phyloP scores from a whole-genome alignment of 2,113 vertebrate genomes.

The Megaleporinus macrocephalus region DNA sequence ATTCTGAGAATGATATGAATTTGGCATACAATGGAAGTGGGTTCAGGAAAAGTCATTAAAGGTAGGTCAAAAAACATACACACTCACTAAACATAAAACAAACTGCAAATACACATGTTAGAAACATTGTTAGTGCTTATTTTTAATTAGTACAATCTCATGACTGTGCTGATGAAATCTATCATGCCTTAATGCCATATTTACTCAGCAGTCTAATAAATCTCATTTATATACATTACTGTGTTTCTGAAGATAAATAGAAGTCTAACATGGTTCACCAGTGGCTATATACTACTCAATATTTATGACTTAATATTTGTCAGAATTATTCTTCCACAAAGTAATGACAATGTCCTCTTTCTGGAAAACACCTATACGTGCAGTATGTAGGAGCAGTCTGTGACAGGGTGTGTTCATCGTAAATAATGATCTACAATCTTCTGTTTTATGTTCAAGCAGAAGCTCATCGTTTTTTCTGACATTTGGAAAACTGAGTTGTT shows the following conservation, averaged over 20 bases:
- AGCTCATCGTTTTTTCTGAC: slow-evolving; percentile 9
- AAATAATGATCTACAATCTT: background rate
- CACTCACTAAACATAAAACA: background rate
- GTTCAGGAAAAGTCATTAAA: background rate
- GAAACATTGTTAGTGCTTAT: too few relatives aligned
- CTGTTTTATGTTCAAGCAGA: background rate
- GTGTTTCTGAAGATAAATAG: background rate
- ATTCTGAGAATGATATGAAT: background rate
- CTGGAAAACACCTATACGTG: background rate
- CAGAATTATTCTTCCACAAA: background rate
- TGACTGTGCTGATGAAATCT: background rate
- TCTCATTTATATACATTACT: background rate
- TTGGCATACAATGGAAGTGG: background rate
- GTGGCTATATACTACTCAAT: background rate
- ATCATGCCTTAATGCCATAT: background rate
- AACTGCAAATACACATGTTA: background rate
- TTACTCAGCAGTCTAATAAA: background rate
- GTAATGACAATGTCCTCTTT: background rate
- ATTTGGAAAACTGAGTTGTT: slow-evolving; percentile 13
- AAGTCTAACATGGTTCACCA: background rate
- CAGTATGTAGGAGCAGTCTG: background rate
- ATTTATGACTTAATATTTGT: background rate
- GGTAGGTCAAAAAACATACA: background rate
- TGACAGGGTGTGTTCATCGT: slow-evolving; percentile 2
- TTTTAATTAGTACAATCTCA: background rate